Evolutionary conservation across 2,113 vertebrate genomes (phyloP), one percentile per base, ranked within the genome.

Genomic region (Oxyruncus cristatus): DNA sequence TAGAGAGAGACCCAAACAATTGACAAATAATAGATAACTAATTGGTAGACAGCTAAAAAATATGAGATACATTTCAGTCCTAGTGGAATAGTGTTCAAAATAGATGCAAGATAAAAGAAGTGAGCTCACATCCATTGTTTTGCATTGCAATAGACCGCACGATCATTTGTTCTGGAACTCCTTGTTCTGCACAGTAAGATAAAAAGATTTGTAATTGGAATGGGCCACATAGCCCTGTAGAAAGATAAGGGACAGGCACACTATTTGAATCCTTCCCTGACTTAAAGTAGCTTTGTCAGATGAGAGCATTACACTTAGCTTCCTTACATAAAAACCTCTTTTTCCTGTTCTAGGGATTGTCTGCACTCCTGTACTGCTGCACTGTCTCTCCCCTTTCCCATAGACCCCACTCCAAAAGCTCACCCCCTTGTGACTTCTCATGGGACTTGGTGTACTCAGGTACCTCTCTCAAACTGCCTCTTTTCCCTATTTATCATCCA

Each of bases 321-420:
- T 79, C 46, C 9, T 55, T 37, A 44, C 7, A 19, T 3, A 81
- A 59, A 88, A 80, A 49, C 58, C 5, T 81, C 5, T n/a, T 62
- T 74, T 68, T 42, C 20, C 9, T 9, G 6, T 41, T 7, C 10
- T 28, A 39, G 13, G 11, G 6, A 22, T n/a, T 1, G 0, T 37
- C 26, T 59, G 11, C 12, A 17, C 17, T 58, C 12, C 23, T 2
- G 4, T 5, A 30, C 44, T 50, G 30, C 14, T 50, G 9, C 6
- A 8, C 4, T 28, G 3, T 21, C 23, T n/a, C n/a, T 49, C 66
- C 5, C 19, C 8, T 71, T 71, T 10, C 14, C 2, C 14, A 12
- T 9, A 72, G 23, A 0, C 5, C 11, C 9, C 0, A 1, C 7
- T 80, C n/a, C 55, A 3, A 4, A 88, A 92, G 56, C 2, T 39